phyloP scores from a whole-genome alignment of 2,888 invertebrate genomes.

The Anaspis maculata region DNA sequence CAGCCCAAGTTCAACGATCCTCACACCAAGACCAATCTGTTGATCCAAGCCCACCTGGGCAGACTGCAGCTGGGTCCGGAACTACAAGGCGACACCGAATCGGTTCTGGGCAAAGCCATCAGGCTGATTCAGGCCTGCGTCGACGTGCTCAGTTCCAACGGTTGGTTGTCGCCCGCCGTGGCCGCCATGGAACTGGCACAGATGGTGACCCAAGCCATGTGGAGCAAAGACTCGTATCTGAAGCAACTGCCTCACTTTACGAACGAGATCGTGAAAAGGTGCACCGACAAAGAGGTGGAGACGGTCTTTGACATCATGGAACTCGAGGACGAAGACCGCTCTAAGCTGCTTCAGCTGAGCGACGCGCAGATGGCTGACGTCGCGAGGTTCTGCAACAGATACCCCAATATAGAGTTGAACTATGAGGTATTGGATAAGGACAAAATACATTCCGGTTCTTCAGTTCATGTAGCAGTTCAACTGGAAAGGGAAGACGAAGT shows the following conservation, averaged over 20 bases:
- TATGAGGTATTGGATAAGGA: constrained; percentile 84
- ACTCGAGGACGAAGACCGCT: constrained; percentile 83
- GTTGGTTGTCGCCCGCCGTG: constrained; percentile 96
- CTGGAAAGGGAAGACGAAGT: constrained; percentile 96
- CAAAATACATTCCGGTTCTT: constrained; percentile 68
- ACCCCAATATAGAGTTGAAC: constrained; percentile 94
- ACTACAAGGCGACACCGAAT: constrained; percentile 90
- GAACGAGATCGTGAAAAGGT: constrained; percentile 78
- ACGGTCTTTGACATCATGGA: constrained; percentile 96
- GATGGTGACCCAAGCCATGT: constrained; percentile 99
- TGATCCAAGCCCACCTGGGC: constrained; percentile 93
- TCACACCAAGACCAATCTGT: constrained; percentile 90
- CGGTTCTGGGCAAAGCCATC: constrained; percentile 78
- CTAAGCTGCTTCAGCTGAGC: constrained; percentile 67
- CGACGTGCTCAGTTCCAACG: constrained; percentile 86
- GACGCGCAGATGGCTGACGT: constrained; percentile 95
- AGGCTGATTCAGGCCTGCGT: constrained; percentile 91
- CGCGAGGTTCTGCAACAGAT: constrained; percentile 96
- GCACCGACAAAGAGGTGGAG: constrained; percentile 83
- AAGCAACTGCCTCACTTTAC: constrained; percentile 96
- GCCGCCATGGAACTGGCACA: constrained; percentile 99
- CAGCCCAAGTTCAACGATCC: constrained; percentile 87
- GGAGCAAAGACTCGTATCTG: constrained; percentile 96
- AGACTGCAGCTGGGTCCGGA: constrained; percentile 92
- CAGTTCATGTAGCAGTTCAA: constrained; percentile 84